phyloP scores from a whole-genome alignment of 2,888 invertebrate species.

The Drosophila macrothrix region DNA sequence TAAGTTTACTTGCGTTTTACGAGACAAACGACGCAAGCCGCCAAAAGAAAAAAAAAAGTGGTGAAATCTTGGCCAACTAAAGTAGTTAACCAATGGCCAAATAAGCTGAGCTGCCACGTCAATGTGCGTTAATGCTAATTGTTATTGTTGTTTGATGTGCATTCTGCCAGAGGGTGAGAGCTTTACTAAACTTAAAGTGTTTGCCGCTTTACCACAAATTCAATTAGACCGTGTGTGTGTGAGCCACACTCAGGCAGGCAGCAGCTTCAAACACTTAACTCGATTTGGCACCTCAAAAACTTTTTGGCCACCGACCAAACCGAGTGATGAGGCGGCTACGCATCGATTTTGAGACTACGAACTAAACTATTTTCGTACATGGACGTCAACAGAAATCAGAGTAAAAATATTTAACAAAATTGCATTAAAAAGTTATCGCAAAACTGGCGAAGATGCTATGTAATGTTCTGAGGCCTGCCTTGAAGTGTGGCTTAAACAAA shows the following conservation, averaged over 20 bases:
- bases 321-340: constrained; percentile 7
- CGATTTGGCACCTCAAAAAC: constrained; percentile 65
- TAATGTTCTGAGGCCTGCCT: constrained; percentile 1
- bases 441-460: constrained; percentile 27
- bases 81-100: constrained; percentile 42
- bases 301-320: constrained; percentile 19
- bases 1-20: constrained; percentile 64
- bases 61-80: constrained; percentile 39
- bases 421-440: constrained; percentile 72
- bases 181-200: constrained; percentile 50
- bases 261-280: constrained; percentile 64
- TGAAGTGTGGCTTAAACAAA: constrained; percentile 4
- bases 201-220: constrained; percentile 65
- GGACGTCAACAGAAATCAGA: constrained; percentile 58
- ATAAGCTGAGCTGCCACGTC: constrained; percentile 13
- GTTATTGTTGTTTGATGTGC: constrained; percentile 65
- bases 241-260: constrained; percentile 36
- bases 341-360: constrained; percentile 23
- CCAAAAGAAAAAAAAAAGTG: constrained; percentile 17
- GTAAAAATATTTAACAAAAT: constrained; percentile 71
- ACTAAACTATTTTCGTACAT: constrained; percentile 52
- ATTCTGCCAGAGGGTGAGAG: constrained; percentile 8
- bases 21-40: constrained; percentile 38
- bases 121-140: constrained; percentile 71
- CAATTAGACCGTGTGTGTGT: constrained; percentile 56